These are phyloP conservation scores for Sebastes matsubarae DNA, from an alignment of 2,797 vertebrate genomes.

Conservation along the genomic window DNA sequence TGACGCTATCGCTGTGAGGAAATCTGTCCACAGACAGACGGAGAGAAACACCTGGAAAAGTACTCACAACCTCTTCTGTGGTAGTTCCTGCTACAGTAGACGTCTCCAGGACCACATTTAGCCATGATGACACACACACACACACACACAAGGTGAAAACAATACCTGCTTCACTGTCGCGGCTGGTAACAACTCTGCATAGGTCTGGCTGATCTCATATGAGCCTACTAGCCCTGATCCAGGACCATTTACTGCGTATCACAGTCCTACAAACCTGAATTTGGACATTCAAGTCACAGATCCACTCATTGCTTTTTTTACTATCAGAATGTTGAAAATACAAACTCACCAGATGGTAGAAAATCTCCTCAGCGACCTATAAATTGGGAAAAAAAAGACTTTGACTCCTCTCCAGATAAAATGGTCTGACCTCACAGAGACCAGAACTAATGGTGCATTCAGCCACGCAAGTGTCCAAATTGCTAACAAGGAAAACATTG, in stretches of 20 bases:
- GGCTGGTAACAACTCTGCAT: neutral
- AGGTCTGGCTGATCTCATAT: neutral
- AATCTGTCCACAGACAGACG: no score
- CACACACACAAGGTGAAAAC: no score
- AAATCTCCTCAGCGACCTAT: neutral
- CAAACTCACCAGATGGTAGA: neutral
- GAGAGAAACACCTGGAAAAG: no score
- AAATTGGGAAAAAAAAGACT: neutral
- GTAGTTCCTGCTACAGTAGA: no score
- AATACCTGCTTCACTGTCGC: neutral
- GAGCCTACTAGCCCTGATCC: neutral
- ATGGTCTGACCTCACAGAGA: neutral
- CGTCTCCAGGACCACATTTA: no score
- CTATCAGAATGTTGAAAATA: neutral
- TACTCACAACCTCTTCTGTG: no score
- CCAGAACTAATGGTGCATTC: neutral
- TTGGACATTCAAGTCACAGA: neutral
- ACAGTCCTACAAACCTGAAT: neutral
- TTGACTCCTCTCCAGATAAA: neutral
- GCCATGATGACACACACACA: no score
- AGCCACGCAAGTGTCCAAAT: neutral
- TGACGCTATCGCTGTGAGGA: accelerated
- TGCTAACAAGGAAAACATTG: neutral
- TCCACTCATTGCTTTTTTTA: neutral
- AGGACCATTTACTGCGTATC: neutral